Conservation (phyloP, 2,113 vertebrate species). For the Seriola dumerili region DNA sequence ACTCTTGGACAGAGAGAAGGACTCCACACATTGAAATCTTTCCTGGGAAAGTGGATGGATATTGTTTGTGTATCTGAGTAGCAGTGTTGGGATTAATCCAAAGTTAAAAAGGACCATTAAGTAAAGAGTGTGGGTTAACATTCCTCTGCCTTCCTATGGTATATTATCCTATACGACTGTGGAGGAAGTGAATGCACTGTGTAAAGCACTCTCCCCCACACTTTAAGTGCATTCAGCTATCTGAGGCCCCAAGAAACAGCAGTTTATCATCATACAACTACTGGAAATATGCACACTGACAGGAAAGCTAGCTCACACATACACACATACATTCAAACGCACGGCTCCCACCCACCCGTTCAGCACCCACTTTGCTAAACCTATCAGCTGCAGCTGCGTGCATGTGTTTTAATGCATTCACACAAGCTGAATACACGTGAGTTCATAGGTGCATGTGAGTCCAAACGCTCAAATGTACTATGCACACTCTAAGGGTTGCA, state of each 20-base stretch:
- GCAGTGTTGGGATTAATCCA: constrained; percentile 42
- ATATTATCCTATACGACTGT: constrained; percentile 49
- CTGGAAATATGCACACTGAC: constrained; percentile 69
- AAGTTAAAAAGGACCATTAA: constrained; percentile 44
- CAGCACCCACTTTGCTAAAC: constrained; percentile 58
- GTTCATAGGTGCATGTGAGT: constrained; percentile 23
- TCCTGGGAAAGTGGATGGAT: constrained; percentile 45
- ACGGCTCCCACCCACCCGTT: constrained; percentile 44
- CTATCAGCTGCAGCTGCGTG: constrained; percentile 60
- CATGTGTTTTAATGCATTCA: constrained; percentile 48
- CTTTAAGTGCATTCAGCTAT: constrained; percentile 64
- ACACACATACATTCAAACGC: constrained; percentile 22
- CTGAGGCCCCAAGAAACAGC: constrained; percentile 60
- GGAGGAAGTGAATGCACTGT: constrained; percentile 30
- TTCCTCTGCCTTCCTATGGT: constrained; percentile 30
- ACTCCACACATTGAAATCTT: constrained; percentile 49
- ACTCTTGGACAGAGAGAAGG: constrained; percentile 41
- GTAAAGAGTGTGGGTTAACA: constrained; percentile 37
- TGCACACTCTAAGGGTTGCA: constrained; percentile 33
- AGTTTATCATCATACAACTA: constrained; percentile 70
- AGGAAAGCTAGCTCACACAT: constrained; percentile 54
- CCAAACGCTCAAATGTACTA: constrained; percentile 22
- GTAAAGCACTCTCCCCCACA: constrained; percentile 29
- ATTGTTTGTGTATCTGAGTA: constrained; percentile 29
- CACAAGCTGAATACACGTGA: constrained; percentile 13